Base-by-base conservation (phyloP, 2,797 vertebrate genomes). In the Enteromius paludinosus region DNA sequence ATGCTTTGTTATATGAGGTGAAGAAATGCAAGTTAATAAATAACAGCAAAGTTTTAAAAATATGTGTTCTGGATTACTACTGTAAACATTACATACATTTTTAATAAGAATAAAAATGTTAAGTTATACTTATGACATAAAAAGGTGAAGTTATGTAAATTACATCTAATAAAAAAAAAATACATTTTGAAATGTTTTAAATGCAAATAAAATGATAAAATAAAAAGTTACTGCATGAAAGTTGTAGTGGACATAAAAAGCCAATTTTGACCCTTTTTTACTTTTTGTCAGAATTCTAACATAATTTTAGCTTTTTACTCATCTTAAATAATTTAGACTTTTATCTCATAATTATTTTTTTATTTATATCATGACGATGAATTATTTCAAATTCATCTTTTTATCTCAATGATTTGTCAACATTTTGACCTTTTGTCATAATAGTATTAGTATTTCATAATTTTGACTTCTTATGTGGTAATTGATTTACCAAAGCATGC, bases 11-110 rank as follows among this genome's bases (percentile, higher is more conserved):
- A 28, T 14, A 1, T 52, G 54, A 76, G 15, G 52, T 43, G 15
- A 75, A 28, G 35, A 75, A 75, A 74, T n/a, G n/a, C n/a, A n/a
- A n/a, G n/a, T n/a, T n/a, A 79, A 79, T 79, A 79, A 79, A 79
- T 59, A 3, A 59, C 23, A 30, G 23, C 49, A 79, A 33, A 20
- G 33, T 38, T 38, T 4, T 18, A 25, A 1, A 28, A 61, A 41
- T 28, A 43, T 17, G 61, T 49, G 12, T 0, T 3, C 33, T 49
- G 14, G 20, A 68, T 54, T 66, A 25, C 20, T 25, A 25, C 30
- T 20, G 4, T 33, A 25, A 9, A 54, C 4, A 75, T 43, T n/a
- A 38, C 12, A 23, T 10, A 8, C 2, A 10, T 23, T 43, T 41
- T 41, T 10, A 0, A 41, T 41, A 41, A 41, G 2, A 41, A 41